These are phyloP conservation scores for Staurois parvus DNA, from an alignment of 2,797 vertebrate genomes.

Conservation along the genomic window DNA sequence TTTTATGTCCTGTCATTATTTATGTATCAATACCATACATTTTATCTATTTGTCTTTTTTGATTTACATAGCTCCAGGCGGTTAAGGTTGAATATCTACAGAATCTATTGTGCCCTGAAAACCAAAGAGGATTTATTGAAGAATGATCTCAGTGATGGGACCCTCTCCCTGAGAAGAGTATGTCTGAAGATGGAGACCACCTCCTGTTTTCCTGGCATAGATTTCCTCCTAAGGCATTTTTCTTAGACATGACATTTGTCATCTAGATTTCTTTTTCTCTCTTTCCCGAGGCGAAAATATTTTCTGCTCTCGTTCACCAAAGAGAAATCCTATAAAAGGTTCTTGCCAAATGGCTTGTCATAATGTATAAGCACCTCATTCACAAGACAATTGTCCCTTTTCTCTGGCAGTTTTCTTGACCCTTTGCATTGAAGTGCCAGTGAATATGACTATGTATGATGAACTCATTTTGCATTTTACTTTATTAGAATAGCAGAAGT, in stretches of 20 bases:
- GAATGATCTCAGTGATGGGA: constrained; percentile 35
- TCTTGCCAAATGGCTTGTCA: constrained; percentile 50
- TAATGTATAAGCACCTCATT: constrained; percentile 44
- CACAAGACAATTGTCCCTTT: constrained; percentile 22
- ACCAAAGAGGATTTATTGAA: constrained; percentile 42
- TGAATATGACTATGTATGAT: not conserved
- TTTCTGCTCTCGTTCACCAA: constrained; percentile 40
- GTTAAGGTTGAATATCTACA: constrained; percentile 21
- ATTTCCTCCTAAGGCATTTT: constrained; percentile 47
- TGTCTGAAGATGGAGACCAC: constrained; percentile 36
- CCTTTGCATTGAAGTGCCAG: not conserved
- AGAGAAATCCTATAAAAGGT: constrained; percentile 40
- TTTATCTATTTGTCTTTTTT: constrained; percentile 49
- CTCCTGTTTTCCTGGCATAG: constrained; percentile 50
- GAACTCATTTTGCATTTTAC: too few relatives aligned
- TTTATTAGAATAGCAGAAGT: too few relatives aligned
- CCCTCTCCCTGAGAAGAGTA: constrained; percentile 17
- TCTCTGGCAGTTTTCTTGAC: not conserved
- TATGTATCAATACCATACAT: constrained; percentile 35
- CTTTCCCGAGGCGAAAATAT: constrained; percentile 48
- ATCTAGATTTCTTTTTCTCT: constrained; percentile 49
- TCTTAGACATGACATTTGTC: constrained; percentile 54
- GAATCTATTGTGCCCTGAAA: constrained; percentile 29
- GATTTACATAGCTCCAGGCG: constrained; percentile 51
- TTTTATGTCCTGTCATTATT: constrained; percentile 8